Evolutionary conservation across 2,113 vertebrate genomes (phyloP), one percentile per base, ranked within the genome.

Genomic region (Butorides virescens): DNA sequence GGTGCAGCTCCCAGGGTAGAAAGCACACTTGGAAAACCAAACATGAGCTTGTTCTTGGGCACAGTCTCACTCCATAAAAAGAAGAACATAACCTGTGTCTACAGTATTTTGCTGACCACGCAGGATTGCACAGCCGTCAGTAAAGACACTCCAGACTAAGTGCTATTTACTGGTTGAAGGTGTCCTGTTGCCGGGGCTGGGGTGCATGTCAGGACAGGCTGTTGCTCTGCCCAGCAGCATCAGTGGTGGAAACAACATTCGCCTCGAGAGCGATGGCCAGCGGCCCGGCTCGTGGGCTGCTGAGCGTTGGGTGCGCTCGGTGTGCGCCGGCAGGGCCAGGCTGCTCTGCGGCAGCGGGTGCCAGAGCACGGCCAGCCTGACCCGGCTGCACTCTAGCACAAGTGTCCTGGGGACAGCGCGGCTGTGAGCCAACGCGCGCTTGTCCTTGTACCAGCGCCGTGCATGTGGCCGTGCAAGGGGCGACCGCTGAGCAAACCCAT

Each of bases 201-300:
- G 22, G 23, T 22, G 63, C 11, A 2, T 30, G n/a, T 52, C 46
- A 22, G 90, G 71, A 50, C 70, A 61, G 59, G 52, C 34, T 59
- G 44, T 32, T 61, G 46, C 37, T 92, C 46, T 39, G 46, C 46
- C 53, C 2, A 6, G 7, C 14, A n/a, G 46, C 49, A 37, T 25
- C 49, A 50, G 55, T 5, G 8, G 42, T n/a, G 50, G 50, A 30
- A 50, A 50, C 3, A 42, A n/a, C 42, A 23, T 19, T 36, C 1
- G 2, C 17, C 15, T n/a, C 2, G 9, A 44, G 30, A 17, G 19
- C 1, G 0, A 10, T 21, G 76, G 55, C 26, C 70, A 49, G 62
- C 1, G 2, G 11, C 36, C 1, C 7, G 62, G 47, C 49, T 81
- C 2, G 0, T 3, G 1, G 70, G 39, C 32, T 27, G 12, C 39